Base-by-base conservation (phyloP, 2,797 vertebrate species). In the Arnoldichthys spilopterus region DNA sequence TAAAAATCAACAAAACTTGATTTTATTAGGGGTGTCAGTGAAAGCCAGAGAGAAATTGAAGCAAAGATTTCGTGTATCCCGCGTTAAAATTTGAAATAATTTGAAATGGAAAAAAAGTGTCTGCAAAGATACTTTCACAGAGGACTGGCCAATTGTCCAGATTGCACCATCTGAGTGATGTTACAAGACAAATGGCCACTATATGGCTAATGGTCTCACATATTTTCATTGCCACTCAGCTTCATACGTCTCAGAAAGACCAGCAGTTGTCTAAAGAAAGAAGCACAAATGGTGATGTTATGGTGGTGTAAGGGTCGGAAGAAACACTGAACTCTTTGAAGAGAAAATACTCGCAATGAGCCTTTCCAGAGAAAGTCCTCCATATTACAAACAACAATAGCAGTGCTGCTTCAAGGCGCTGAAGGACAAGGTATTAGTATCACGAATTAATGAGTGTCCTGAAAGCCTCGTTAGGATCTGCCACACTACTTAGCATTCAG, bases 401-500 rank as follows among this genome's bases (percentile, higher is more conserved):
- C 43, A 30, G 43, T 7, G 64, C 40, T 59, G n/a, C 13, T 67
- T 45, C 32, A 37, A 76, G 69, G 69, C 66, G 59, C 63, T 77
- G 59, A 61, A 81, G 67, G 63, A 75, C 72, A 79, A 78, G 56
- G 49, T 75, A 74, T 74, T 28, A 81, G 76, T 74, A 54, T 40
- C 30, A 51, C n/a, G 61, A 73, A 79, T 78, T 81, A 79, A 81
- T 61, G 72, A 75, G 61, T 37, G 22, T 71, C 78, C 77, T 72
- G 70, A 78, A 77, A 69, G 40, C 40, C 74, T 75, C 61, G 66
- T 82, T 84, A 80, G 74, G 72, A 76, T 67, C 72, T 28, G 26
- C 34, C 77, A 34, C 16, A 40, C 18, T 56, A 22, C 74, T 85
- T 76, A 80, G 64, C 75, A 86, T 86, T 82, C 82, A 51, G 28